Conservation (phyloP, 2,888 invertebrate genomes). For the Ptychoptera albimana region DNA sequence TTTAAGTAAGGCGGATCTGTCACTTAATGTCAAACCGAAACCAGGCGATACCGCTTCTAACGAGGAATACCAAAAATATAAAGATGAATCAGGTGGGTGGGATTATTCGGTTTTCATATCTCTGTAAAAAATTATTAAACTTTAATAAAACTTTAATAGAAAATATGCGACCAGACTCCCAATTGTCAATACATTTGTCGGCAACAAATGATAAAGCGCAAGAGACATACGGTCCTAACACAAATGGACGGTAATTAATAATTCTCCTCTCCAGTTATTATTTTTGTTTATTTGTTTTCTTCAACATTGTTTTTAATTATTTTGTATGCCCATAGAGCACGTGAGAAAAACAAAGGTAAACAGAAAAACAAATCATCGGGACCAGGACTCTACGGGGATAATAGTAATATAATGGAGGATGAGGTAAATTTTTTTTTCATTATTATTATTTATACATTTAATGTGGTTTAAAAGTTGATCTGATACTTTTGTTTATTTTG, state of each 20-base stretch:
- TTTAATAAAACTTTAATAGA: too few relatives aligned
- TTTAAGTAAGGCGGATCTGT: slow-evolving; percentile 62
- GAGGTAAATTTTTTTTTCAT: slow-evolving; percentile 18
- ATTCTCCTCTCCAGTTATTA: too few relatives aligned
- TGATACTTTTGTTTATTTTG: too few relatives aligned
- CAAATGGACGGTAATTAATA: too few relatives aligned
- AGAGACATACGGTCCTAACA: too few relatives aligned
- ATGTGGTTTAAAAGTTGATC: too few relatives aligned
- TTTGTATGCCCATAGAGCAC: slow-evolving; percentile 19
- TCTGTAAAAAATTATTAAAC: slow-evolving; percentile 1
- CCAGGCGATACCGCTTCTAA: slow-evolving; percentile 67
- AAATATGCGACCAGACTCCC: too few relatives aligned
- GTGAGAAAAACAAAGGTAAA: slow-evolving; percentile 24
- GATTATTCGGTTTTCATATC: too few relatives aligned
- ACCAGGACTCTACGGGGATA: slow-evolving; percentile 13
- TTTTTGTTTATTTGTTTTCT: too few relatives aligned
- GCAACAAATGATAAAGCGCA: too few relatives aligned
- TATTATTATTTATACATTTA: too few relatives aligned
- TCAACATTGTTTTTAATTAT: not conserved
- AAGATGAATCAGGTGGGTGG: slow-evolving; percentile 26
- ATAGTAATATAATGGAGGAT: slow-evolving; percentile 29
- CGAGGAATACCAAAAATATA: slow-evolving; percentile 52
- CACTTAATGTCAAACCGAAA: slow-evolving; percentile 60
- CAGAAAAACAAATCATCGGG: slow-evolving; percentile 24
- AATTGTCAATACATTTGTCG: too few relatives aligned